Conservation (phyloP, 2,888 invertebrate species). For the Ennomos erosarius region DNA sequence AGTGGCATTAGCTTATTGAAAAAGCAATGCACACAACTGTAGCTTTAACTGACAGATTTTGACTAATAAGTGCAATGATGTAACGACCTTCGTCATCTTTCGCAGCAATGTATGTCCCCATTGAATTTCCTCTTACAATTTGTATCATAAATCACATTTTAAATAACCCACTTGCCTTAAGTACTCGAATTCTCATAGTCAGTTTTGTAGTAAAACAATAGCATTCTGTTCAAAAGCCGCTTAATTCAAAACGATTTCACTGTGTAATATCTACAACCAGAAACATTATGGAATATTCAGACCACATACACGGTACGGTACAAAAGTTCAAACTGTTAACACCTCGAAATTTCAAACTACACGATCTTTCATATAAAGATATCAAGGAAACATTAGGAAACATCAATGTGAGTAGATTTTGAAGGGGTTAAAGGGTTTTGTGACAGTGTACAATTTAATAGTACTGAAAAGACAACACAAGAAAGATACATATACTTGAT, state of each 20-base stretch:
- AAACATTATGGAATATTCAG: constrained; percentile 11
- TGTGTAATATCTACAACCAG: neutral
- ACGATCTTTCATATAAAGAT: constrained; percentile 20
- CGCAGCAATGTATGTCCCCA: no score
- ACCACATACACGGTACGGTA: constrained; percentile 6
- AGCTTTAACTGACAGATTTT: no score
- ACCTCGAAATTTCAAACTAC: constrained; percentile 12
- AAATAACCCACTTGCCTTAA: no score
- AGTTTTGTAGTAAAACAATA: neutral
- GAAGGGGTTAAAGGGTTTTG: constrained; percentile 35
- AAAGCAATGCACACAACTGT: no score
- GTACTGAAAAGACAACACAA: neutral
- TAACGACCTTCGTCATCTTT: no score
- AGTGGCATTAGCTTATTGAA: no score
- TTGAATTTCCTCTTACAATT: no score
- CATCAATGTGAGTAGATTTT: constrained; percentile 33
- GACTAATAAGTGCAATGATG: no score
- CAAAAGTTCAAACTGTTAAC: constrained; percentile 13
- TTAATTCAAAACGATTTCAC: constrained; percentile 4
- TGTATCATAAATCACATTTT: no score
- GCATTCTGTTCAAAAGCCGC: constrained; percentile 3
- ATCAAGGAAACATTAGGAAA: constrained; percentile 33
- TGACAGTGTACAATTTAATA: neutral
- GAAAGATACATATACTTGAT: neutral
- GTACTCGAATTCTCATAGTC: no score